phyloP scores from a whole-genome alignment of 2,888 invertebrate species.

The Conus canariensis region DNA sequence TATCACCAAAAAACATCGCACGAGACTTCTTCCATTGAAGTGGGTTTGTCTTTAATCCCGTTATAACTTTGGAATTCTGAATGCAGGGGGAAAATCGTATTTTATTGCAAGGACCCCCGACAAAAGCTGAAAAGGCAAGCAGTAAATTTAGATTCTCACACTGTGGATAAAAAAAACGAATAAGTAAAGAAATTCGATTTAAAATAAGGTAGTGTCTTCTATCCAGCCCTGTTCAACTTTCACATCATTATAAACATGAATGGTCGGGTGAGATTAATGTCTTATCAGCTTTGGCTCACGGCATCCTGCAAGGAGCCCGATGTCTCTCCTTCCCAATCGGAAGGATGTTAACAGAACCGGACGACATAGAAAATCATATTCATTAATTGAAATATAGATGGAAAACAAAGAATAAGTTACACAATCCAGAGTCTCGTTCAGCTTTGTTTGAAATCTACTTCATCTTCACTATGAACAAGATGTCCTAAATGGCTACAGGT shows the following conservation, averaged over 20 bases:
- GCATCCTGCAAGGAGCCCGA: too few relatives aligned
- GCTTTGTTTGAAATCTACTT: too few relatives aligned
- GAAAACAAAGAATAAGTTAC: too few relatives aligned
- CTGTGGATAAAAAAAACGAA: background rate
- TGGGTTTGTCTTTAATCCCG: background rate
- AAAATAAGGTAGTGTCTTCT: too few relatives aligned
- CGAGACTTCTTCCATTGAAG: background rate
- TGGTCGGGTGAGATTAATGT: background rate
- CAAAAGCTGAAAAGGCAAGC: background rate
- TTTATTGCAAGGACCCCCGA: background rate
- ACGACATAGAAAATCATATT: too few relatives aligned
- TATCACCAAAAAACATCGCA: background rate
- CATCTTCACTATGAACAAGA: too few relatives aligned
- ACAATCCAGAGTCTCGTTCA: too few relatives aligned
- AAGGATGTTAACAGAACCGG: too few relatives aligned
- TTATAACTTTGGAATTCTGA: conserved; percentile 2
- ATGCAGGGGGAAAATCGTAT: background rate
- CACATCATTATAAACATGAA: background rate
- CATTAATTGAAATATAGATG: too few relatives aligned
- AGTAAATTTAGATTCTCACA: background rate
- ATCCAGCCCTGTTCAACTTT: background rate
- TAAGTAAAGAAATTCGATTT: background rate
- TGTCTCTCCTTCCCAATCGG: too few relatives aligned
- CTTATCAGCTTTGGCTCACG: too few relatives aligned
- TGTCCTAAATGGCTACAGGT: too few relatives aligned